Conservation (phyloP, 1,140 invertebrate species). For the Lysiphlebus fabarum region DNA sequence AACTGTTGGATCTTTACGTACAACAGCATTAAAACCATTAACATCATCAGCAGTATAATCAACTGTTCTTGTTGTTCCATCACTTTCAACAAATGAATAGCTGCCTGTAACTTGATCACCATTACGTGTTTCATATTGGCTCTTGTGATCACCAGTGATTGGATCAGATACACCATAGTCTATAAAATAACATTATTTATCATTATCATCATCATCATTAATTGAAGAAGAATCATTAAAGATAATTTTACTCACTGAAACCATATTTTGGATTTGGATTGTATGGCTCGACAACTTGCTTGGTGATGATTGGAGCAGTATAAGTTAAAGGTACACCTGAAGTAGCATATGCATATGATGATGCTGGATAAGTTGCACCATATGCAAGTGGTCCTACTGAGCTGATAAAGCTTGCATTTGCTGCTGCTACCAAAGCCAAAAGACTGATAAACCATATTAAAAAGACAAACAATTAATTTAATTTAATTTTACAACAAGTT, state of each 20-base stretch:
- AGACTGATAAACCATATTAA: no score
- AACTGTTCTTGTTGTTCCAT: constrained; percentile 17
- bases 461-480: no score
- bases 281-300: constrained; percentile 16
- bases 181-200: constrained; percentile 8
- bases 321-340: constrained; percentile 1
- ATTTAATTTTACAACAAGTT: no score
- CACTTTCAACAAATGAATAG: constrained; percentile 24
- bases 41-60: constrained; percentile 20
- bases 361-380: no score
- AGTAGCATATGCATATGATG: no score
- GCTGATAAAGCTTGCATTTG: no score
- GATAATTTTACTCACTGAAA: neutral
- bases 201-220: neutral
- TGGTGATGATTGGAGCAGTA: constrained; percentile 6
- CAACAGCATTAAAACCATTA: constrained; percentile 22
- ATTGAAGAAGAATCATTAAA: neutral
- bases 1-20: constrained; percentile 11
- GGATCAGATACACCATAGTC: constrained; percentile 20
- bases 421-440: no score
- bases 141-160: constrained; percentile 27
- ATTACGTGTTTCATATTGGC: constrained; percentile 23
- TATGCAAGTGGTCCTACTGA: no score
- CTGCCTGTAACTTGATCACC: constrained; percentile 26
- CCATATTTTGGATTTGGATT: constrained; percentile 19